Conservation (phyloP, 2,888 invertebrate genomes). For the Eupithecia dodoneata region DNA sequence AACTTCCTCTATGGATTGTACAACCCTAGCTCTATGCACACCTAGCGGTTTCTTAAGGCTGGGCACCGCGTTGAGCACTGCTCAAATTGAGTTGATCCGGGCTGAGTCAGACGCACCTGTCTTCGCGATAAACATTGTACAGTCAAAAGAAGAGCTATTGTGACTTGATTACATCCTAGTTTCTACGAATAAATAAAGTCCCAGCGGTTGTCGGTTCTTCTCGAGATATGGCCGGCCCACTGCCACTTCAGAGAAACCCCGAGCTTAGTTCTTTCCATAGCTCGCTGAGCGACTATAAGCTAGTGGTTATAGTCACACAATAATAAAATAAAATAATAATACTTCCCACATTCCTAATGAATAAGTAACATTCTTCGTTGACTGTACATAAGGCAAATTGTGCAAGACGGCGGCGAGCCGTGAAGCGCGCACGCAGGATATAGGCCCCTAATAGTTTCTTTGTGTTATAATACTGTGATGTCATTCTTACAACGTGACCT, state of each 20-base stretch:
- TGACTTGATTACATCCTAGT: background rate
- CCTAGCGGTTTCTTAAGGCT: slow-evolving; percentile 34
- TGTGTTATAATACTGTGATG: slow-evolving; percentile 30
- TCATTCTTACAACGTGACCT: slow-evolving; percentile 12
- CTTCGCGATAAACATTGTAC: slow-evolving; percentile 41
- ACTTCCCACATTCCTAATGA: background rate
- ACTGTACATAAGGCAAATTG: slow-evolving; percentile 41
- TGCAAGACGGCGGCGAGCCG: slow-evolving; percentile 45
- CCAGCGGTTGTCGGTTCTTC: too few relatives aligned
- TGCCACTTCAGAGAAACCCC: too few relatives aligned
- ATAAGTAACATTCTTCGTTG: slow-evolving; percentile 15
- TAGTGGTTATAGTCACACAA: too few relatives aligned
- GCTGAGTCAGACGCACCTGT: slow-evolving; percentile 52
- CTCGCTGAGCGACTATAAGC: too few relatives aligned
- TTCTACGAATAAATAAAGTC: background rate
- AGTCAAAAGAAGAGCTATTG: background rate
- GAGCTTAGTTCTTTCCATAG: too few relatives aligned
- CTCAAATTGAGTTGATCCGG: slow-evolving; percentile 55
- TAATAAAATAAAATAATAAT: too few relatives aligned
- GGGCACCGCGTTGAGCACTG: slow-evolving; percentile 30
- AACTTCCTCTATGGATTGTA: too few relatives aligned
- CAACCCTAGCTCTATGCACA: background rate
- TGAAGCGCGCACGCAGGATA: slow-evolving; percentile 35
- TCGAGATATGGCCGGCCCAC: too few relatives aligned
- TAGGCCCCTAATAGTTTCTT: slow-evolving; percentile 33